phyloP scores from a whole-genome alignment of 1,140 invertebrate genomes.

The Scylla paramamosain region DNA sequence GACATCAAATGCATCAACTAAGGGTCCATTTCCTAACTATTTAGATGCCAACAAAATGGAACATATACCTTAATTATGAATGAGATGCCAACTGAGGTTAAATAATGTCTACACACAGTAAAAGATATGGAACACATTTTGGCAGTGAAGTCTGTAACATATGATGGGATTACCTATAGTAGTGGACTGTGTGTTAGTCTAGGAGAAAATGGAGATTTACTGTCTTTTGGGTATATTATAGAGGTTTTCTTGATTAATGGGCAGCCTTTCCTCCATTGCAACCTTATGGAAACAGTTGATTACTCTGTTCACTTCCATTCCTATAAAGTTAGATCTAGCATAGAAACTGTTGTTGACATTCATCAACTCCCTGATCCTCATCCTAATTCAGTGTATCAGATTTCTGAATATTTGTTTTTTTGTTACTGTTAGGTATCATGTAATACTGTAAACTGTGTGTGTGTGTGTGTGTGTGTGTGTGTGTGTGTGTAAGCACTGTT shows the following conservation, averaged over 20 bases:
- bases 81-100: too few relatives aligned
- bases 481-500: neutral
- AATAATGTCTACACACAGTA: neutral
- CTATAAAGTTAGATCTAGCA: neutral
- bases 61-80: too few relatives aligned
- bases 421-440: neutral
- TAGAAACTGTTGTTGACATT: neutral
- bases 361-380: neutral
- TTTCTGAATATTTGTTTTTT: neutral
- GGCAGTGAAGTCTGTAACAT: neutral
- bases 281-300: neutral
- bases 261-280: neutral
- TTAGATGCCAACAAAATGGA: neutral
- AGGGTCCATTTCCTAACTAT: neutral
- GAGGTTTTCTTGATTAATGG: neutral
- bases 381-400: neutral
- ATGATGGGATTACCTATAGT: neutral
- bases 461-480: neutral
- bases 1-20: neutral
- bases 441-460: neutral
- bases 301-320: neutral
- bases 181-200: neutral
- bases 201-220: neutral
- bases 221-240: neutral
- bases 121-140: neutral